Percentiles rank a stretch among this genome's conserved stretches.
Conservation (phyloP, 2,113 vertebrate genomes). For the Monopterus albus region DNA sequence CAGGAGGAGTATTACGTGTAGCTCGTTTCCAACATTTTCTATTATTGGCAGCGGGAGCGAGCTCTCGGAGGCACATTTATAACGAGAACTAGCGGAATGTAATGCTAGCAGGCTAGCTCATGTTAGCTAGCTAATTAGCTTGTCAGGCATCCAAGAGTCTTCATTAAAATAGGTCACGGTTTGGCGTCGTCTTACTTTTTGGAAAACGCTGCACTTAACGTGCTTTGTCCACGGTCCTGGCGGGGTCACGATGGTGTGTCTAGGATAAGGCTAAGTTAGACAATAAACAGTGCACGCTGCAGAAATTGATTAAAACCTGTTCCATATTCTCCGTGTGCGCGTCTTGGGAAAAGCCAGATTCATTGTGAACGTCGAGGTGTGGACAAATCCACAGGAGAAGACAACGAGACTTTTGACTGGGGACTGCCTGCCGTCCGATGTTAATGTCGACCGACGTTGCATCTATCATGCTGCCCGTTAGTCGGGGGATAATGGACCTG, state of each 20-base stretch:
- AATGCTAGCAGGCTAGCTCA: constrained; percentile 74
- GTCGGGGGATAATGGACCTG: constrained; percentile 81
- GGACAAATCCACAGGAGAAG: constrained; percentile 32
- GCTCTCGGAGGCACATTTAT: constrained; percentile 70
- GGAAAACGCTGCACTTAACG: background rate
- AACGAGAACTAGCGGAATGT: constrained; percentile 79
- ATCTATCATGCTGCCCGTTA: constrained; percentile 81
- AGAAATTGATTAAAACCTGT: constrained; percentile 49
- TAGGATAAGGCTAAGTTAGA: constrained; percentile 59
- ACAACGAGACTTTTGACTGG: constrained; percentile 47
- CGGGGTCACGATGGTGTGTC: no score
- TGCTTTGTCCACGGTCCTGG: constrained; percentile 20
- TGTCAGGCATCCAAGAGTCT: constrained; percentile 59
- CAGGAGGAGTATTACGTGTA: constrained; percentile 28
- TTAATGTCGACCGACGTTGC: constrained; percentile 86
- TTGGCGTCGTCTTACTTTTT: constrained; percentile 45
- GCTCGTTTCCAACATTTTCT: constrained; percentile 68
- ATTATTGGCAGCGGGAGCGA: constrained; percentile 54
- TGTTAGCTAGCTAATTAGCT: constrained; percentile 79
- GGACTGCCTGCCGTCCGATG: constrained; percentile 75
- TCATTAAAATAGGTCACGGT: constrained; percentile 59
- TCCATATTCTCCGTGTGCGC: constrained; percentile 24
- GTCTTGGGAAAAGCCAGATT: constrained; percentile 36
- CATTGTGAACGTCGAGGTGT: constrained; percentile 30
- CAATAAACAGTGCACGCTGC: constrained; percentile 57